Conservation (phyloP, 2,113 vertebrate species). For the mouse (Mus musculus) region GRCm39 chr13:69587501-69588000, state of each 20-base stretch:
- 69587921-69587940: background rate
- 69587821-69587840: background rate
- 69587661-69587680: background rate
- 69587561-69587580: background rate
- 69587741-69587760: background rate
- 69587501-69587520: background rate
- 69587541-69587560: background rate
- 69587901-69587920: background rate
- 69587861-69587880: background rate
- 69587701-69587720: background rate
- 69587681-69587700: background rate
- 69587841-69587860: background rate
- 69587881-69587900: no score
- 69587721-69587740: background rate
- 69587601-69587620: background rate
- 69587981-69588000: background rate
- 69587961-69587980: background rate
- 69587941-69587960: background rate
- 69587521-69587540: background rate
- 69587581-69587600: background rate
- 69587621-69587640: background rate
- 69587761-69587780: background rate
- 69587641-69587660: background rate
- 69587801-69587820: fast-evolving
- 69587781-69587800: background rate